phyloP scores from a whole-genome alignment of 2,888 invertebrate species.

The Cloeon dipterum region DNA sequence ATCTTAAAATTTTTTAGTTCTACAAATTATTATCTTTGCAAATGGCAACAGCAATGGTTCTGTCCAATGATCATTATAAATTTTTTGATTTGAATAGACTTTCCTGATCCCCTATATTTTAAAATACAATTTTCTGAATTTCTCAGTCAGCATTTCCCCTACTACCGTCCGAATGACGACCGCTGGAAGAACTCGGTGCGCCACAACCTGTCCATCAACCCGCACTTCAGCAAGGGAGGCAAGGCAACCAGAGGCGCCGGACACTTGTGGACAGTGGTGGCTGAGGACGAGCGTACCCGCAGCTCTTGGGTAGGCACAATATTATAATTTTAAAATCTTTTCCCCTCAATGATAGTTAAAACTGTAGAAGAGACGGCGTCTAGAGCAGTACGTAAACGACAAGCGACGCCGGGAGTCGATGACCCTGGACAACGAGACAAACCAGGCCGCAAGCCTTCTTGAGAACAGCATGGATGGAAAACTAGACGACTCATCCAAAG shows the following conservation, averaged over 20 bases:
- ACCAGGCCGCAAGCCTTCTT: not conserved
- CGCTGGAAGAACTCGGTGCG: slow-evolving; percentile 84
- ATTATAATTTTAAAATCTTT: too few relatives aligned
- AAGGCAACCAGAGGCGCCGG: slow-evolving; percentile 74
- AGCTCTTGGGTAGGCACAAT: slow-evolving; percentile 23
- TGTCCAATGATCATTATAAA: too few relatives aligned
- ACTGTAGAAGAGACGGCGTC: slow-evolving; percentile 25
- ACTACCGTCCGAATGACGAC: slow-evolving; percentile 73
- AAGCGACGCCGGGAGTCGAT: slow-evolving; percentile 18
- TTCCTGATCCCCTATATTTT: too few relatives aligned
- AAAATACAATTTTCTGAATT: too few relatives aligned
- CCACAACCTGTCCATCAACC: slow-evolving; percentile 78
- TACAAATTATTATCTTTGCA: too few relatives aligned
- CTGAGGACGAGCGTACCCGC: slow-evolving; percentile 19
- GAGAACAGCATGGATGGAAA: not conserved
- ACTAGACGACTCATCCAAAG: not conserved
- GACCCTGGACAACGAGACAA: slow-evolving; percentile 9
- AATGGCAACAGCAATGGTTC: too few relatives aligned
- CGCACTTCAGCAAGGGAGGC: slow-evolving; percentile 70
- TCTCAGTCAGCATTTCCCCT: slow-evolving; percentile 62
- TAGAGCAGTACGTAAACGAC: slow-evolving; percentile 25
- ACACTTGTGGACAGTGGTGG: slow-evolving; percentile 58
- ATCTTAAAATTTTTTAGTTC: too few relatives aligned
- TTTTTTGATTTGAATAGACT: too few relatives aligned
- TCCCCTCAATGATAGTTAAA: not conserved